phyloP scores from a whole-genome alignment of 2,888 invertebrate genomes.

The Lymantria dispar region DNA sequence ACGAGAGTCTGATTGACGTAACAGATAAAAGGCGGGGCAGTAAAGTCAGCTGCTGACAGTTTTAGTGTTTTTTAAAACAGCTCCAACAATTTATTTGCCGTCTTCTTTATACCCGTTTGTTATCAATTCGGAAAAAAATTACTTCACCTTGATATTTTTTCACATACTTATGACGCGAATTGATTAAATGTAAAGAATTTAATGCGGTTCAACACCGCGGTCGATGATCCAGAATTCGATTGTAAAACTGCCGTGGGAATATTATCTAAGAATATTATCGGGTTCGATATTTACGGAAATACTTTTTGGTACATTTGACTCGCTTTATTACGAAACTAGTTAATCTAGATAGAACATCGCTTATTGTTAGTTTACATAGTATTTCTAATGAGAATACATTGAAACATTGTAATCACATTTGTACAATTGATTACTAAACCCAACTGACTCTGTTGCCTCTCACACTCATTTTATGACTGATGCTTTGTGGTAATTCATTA shows the following conservation, averaged over 20 bases:
- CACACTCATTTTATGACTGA: no score
- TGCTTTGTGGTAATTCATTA: no score
- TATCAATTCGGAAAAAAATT: conserved; percentile 51
- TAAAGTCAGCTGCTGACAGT: conserved; percentile 58
- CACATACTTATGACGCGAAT: conserved; percentile 41
- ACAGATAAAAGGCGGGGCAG: conserved; percentile 79
- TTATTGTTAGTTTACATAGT: conserved; percentile 57
- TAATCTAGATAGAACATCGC: no score
- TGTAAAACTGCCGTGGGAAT: conserved; percentile 58
- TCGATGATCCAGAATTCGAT: conserved; percentile 51
- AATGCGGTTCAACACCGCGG: conserved; percentile 61
- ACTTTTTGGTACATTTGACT: conserved; percentile 41
- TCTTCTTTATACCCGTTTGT: conserved; percentile 47
- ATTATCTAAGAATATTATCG: conserved; percentile 58
- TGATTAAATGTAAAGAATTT: conserved; percentile 76
- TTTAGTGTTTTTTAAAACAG: conserved; percentile 74
- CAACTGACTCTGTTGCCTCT: no score
- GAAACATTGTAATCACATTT: no score
- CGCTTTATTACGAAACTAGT: no score
- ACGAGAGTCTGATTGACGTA: conserved; percentile 67
- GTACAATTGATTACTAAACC: no score
- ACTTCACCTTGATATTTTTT: conserved; percentile 64
- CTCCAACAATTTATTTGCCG: conserved; percentile 75
- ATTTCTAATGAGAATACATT: no score
- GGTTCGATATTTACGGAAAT: conserved; percentile 59